Percentiles rank a stretch among this genome's conserved stretches.
Evolutionary conservation across 2,113 vertebrate genomes (phyloP).

Genomic region (Bucco capensis): DNA sequence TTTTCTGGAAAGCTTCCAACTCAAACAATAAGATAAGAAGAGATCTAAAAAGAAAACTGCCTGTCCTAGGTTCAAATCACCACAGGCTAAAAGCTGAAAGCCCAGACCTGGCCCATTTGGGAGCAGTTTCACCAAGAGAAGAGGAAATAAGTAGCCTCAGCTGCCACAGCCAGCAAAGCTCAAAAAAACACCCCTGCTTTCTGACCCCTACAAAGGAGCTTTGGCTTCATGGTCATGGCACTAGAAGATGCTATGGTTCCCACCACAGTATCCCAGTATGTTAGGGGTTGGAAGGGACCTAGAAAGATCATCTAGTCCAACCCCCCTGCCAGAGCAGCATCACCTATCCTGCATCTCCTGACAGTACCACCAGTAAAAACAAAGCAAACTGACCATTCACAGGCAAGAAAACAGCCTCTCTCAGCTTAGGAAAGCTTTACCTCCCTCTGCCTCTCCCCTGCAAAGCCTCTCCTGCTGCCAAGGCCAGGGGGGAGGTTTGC

Average conservation of each 20-base stretch:
- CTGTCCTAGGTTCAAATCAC: too few species aligned
- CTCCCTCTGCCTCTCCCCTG: background rate
- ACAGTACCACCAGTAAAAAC: background rate
- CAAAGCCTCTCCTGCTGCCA: background rate
- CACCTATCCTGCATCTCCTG: background rate
- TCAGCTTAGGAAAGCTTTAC: too few species aligned
- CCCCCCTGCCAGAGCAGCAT: too few species aligned
- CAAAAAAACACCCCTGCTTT: rapidly evolving
- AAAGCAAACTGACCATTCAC: background rate
- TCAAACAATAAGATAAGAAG: background rate
- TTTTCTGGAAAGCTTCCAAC: background rate
- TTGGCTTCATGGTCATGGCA: background rate
- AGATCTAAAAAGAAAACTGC: background rate
- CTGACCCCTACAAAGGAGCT: background rate
- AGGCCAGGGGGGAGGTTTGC: background rate
- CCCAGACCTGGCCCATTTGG: background rate
- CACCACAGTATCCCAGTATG: too few species aligned
- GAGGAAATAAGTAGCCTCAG: background rate
- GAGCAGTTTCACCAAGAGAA: background rate
- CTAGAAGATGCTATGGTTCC: background rate
- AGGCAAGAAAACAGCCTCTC: background rate
- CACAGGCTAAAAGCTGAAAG: background rate
- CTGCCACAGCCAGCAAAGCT: background rate
- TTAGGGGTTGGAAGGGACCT: too few species aligned
- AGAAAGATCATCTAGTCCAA: too few species aligned